Base-by-base conservation (phyloP, 2,888 invertebrate species). In the Thymelicus lineola region DNA sequence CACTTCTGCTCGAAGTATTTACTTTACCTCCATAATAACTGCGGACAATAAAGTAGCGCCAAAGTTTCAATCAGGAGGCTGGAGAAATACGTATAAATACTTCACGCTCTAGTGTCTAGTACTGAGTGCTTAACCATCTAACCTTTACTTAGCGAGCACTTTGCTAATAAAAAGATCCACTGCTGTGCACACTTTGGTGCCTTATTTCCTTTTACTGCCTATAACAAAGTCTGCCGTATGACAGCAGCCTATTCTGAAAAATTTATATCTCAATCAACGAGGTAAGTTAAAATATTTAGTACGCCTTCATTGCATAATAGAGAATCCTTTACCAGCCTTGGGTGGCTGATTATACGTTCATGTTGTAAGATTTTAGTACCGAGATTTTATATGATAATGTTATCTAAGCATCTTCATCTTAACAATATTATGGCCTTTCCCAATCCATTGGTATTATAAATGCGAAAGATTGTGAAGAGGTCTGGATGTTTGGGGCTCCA, bases 121-220 rank as follows among this genome's bases (percentile, higher is more conserved):
- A 9, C 75, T 38, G 48, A 76, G 77, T 72, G 72, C 77, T 76
- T 74, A 77, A 80, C 77, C 79, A 79, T 82, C 85, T 80, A 79
- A 78, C 80, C 82, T 81, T 80, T 80, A 80, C 80, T 80, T 77
- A 77, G 73, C 71, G 76, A 75, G 74, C 73, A 73, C 75, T 80
- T 77, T 77, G 73, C 75, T 74, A 77, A 76, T 81, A 83, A 84
- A 86, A 82, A 82, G 73, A 70, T 71, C 71, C 70, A 73, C 67
- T 68, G 68, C 66, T 70, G 67, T 67, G 74, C 75, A 71, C 71
- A 67, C 64, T 61, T 72, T 80, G 79, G 86, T 80, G 76, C 84
- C 86, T 87, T 78, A 82, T 82, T 87, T 77, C 80, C 75, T 78
- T 86, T 87, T 84, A 86, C 79, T 80, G 72, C 81, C 80, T 65